phyloP scores from a whole-genome alignment of 1,140 invertebrate species.

The Thaumetopoea pityocampa region DNA sequence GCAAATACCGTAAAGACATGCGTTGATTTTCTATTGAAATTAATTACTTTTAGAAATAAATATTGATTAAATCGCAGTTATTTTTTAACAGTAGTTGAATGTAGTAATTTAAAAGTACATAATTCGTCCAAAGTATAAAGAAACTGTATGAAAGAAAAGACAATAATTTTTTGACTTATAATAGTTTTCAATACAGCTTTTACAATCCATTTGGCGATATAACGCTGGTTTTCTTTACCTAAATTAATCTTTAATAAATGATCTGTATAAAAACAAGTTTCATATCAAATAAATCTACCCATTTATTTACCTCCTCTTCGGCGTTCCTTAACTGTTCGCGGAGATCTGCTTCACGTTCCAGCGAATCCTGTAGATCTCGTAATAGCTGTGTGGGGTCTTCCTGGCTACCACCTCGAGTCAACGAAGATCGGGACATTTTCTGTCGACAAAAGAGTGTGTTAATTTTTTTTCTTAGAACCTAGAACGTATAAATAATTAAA shows the following conservation, averaged over 20 bases:
- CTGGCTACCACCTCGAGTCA: slow-evolving; percentile 84
- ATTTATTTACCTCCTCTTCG: slow-evolving; percentile 88
- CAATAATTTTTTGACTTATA: no score
- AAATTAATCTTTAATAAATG: slow-evolving; percentile 1
- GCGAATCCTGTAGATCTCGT: slow-evolving; percentile 90
- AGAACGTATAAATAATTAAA: background rate
- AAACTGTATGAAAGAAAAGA: no score
- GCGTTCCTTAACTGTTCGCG: slow-evolving; percentile 92
- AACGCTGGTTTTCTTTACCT: no score
- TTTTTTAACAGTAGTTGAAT: slow-evolving; percentile 19
- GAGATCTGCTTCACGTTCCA: slow-evolving; percentile 94
- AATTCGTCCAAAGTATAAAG: slow-evolving; percentile 3
- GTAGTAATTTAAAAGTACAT: slow-evolving; percentile 16
- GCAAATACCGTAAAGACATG: slow-evolving; percentile 38
- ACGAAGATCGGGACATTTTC: slow-evolving; percentile 81
- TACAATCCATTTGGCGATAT: no score
- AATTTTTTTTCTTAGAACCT: background rate
- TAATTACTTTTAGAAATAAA: slow-evolving; percentile 28
- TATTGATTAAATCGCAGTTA: slow-evolving; percentile 12
- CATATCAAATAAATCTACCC: slow-evolving; percentile 1
- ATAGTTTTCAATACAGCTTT: no score
- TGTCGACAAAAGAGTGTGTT: slow-evolving; percentile 32
- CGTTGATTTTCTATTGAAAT: slow-evolving; percentile 32
- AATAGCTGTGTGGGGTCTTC: slow-evolving; percentile 88
- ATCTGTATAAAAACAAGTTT: background rate